Conservation (phyloP, 2,113 vertebrate species). For the Centropus bengalensis region DNA sequence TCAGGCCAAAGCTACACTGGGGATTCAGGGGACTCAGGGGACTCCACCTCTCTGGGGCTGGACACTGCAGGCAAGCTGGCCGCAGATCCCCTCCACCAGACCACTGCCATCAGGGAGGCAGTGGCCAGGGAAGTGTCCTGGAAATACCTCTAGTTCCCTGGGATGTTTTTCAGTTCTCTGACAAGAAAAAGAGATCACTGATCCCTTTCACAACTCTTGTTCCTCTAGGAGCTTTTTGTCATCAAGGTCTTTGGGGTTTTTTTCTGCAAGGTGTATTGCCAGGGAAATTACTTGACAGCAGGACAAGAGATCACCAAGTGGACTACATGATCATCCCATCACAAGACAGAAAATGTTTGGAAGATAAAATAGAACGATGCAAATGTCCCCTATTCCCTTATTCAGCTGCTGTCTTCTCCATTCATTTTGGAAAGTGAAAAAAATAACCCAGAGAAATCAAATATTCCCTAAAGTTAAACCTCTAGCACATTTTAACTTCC, state of each 20-base stretch:
- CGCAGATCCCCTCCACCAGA: neutral
- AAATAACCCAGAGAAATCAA: neutral
- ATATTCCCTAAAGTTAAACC: neutral
- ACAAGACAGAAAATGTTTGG: neutral
- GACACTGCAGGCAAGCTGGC: accelerated
- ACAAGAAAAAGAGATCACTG: neutral
- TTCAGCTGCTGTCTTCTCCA: neutral
- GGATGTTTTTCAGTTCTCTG: neutral
- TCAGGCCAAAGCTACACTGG: neutral
- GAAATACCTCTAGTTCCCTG: neutral
- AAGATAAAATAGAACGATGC: accelerated
- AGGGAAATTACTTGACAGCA: neutral
- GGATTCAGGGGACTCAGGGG: too few relatives aligned
- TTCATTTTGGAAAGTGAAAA: neutral
- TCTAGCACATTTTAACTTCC: neutral
- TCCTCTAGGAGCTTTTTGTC: neutral
- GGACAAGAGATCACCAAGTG: neutral
- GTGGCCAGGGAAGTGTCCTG: neutral
- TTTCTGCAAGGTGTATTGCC: neutral
- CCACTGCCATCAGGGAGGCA: neutral
- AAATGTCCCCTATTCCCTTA: neutral
- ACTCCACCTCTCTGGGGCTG: accelerated
- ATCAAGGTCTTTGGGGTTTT: accelerated
- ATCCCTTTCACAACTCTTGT: neutral
- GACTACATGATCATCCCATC: accelerated